A percentile compares a stretch with the other conserved stretches of the same genome.
Conservation (phyloP, 1,140 invertebrate species). For the Cyphomyrmex costatus region DNA sequence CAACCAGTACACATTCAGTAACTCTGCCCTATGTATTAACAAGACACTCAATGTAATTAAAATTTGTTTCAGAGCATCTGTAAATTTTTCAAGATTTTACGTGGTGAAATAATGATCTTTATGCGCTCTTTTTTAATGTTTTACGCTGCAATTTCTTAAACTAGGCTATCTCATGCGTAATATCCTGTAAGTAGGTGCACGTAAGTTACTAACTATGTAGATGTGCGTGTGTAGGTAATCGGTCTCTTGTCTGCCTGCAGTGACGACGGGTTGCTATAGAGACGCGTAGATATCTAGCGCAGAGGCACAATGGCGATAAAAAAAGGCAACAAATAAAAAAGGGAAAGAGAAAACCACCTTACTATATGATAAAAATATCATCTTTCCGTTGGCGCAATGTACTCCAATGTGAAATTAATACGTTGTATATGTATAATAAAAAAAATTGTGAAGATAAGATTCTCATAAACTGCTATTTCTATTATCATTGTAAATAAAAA, state of each 20-base stretch:
- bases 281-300: constrained; percentile 75
- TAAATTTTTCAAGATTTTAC: neutral
- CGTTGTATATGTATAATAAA: neutral
- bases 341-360: neutral
- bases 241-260: constrained; percentile 72
- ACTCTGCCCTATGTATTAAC: neutral
- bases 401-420: constrained; percentile 40
- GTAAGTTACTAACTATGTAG: constrained; percentile 54
- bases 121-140: neutral
- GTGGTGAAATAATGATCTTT: neutral
- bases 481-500: neutral
- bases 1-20: too few species aligned
- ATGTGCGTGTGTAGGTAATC: constrained; percentile 50
- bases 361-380: constrained; percentile 3
- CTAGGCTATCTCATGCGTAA: constrained; percentile 59
- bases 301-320: constrained; percentile 75
- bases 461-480: neutral
- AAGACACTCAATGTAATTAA: constrained; percentile 63
- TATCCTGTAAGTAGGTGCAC: constrained; percentile 59
- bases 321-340: constrained; percentile 58
- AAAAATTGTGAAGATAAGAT: neutral
- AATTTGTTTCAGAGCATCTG: neutral
- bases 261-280: constrained; percentile 81
- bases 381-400: neutral
- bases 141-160: constrained; percentile 55